Conservation (phyloP, 2,888 invertebrate species). For the Brachypterus glaber region DNA sequence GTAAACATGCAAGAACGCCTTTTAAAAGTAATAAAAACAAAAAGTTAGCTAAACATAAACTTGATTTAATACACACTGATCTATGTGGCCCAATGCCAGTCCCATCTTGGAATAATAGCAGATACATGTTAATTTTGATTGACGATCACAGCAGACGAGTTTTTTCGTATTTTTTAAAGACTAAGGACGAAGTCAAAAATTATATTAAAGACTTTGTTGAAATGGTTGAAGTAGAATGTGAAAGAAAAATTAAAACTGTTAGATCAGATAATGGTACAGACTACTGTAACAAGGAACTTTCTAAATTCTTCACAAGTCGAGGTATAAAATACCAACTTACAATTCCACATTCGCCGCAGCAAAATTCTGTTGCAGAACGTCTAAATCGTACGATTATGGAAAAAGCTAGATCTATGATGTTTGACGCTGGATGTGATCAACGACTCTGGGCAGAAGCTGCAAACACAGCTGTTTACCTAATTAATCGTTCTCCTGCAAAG, state of each 20-base stretch:
- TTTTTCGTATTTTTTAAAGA: constrained; percentile 16
- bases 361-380: constrained; percentile 15
- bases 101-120: constrained; percentile 11
- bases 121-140: constrained; percentile 14
- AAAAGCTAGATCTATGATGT: constrained; percentile 11
- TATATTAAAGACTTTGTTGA: constrained; percentile 11
- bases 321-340: constrained; percentile 11
- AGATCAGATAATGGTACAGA: constrained; percentile 14
- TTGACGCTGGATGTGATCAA: constrained; percentile 8
- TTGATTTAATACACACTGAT: constrained; percentile 18
- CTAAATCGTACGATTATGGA: constrained; percentile 15
- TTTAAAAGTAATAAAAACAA: too few species aligned
- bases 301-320: constrained; percentile 7
- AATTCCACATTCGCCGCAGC: constrained; percentile 13
- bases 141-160: constrained; percentile 16
- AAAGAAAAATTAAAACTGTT: constrained; percentile 12
- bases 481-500: constrained; percentile 13
- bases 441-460: constrained; percentile 17
- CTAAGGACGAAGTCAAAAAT: constrained; percentile 14
- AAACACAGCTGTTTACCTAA: constrained; percentile 14
- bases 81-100: constrained; percentile 16
- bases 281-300: constrained; percentile 10
- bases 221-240: constrained; percentile 12
- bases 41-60: constrained; percentile 22
- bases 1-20: too few species aligned